These are phyloP conservation scores for Drosophila murphyi DNA, from an alignment of 1,140 invertebrate species.

Conservation along the genomic window DNA sequence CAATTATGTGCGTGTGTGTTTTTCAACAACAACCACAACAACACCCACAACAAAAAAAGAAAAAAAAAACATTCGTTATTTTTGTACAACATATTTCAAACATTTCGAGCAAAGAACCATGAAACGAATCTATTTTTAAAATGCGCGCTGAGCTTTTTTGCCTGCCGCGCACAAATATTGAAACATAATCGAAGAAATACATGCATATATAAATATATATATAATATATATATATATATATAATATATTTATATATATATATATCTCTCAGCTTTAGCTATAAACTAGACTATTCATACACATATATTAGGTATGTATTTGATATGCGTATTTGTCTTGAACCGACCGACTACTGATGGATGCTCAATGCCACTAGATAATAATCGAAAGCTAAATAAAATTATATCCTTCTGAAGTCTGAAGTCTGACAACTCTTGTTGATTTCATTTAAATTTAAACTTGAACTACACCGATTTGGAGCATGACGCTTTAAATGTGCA, in stretches of 20 bases:
- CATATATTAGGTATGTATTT: constrained; percentile 16
- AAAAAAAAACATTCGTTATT: constrained; percentile 63
- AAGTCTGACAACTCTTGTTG: background rate
- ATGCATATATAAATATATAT: constrained; percentile 35
- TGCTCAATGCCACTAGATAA: too few species aligned
- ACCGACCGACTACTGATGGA: background rate
- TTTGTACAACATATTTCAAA: constrained; percentile 78
- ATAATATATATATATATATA: background rate
- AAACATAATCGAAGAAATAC: constrained; percentile 79
- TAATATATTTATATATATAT: constrained; percentile 25
- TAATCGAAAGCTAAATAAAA: background rate
- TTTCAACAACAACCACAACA: constrained; percentile 11
- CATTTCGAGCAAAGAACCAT: constrained; percentile 76
- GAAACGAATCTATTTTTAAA: constrained; percentile 81
- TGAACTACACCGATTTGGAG: too few species aligned
- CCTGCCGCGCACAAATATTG: constrained; percentile 70
- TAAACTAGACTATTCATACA: constrained; percentile 12
- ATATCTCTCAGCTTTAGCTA: constrained; percentile 32
- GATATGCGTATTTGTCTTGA: constrained; percentile 12
- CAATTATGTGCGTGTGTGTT: background rate
- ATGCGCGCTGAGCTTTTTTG: constrained; percentile 68
- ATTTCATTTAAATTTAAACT: background rate
- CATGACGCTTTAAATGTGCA: too few species aligned
- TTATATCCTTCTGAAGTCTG: too few species aligned
- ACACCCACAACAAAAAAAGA: constrained; percentile 4